phyloP scores from a whole-genome alignment of 2,888 invertebrate species.

The Subacronicta megacephala region DNA sequence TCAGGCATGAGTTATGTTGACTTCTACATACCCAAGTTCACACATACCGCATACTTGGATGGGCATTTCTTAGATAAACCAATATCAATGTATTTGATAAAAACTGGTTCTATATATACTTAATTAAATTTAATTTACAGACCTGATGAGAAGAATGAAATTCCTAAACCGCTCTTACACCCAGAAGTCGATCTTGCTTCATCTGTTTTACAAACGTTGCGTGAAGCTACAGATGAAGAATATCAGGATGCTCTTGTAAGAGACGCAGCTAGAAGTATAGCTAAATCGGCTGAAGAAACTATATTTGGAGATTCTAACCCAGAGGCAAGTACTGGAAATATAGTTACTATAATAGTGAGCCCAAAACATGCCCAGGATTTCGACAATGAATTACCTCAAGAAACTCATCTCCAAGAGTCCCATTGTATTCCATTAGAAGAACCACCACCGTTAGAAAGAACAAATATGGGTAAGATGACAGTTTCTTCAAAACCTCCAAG shows the following conservation, averaged over 20 bases:
- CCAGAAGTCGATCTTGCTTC: conserved; percentile 84
- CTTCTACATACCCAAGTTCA: too few relatives aligned
- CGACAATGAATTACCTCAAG: conserved; percentile 65
- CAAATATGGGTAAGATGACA: conserved; percentile 33
- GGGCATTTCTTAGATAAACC: too few relatives aligned
- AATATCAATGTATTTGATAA: too few relatives aligned
- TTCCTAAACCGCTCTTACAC: conserved; percentile 75
- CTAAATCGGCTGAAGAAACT: conserved; percentile 51
- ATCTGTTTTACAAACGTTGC: conserved; percentile 80
- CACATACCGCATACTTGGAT: too few relatives aligned
- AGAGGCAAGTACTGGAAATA: conserved; percentile 64
- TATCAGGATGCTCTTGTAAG: conserved; percentile 79
- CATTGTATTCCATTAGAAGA: too few relatives aligned
- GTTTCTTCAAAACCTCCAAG: conserved; percentile 47
- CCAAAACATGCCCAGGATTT: conserved; percentile 56
- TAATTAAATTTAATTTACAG: conserved; percentile 58
- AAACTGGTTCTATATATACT: too few relatives aligned
- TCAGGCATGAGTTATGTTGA: too few relatives aligned
- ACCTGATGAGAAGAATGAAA: conserved; percentile 63
- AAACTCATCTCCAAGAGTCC: conserved; percentile 71
- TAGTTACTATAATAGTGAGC: conserved; percentile 73
- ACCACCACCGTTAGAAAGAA: conserved; percentile 57
- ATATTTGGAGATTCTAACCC: conserved; percentile 57
- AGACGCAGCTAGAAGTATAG: conserved; percentile 71
- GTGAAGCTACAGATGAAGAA: conserved; percentile 81